Evolutionary conservation across 2,797 vertebrate genomes (phyloP), one percentile per base, ranked within the genome.

Genomic region (Onychomys leucogaster): DNA sequence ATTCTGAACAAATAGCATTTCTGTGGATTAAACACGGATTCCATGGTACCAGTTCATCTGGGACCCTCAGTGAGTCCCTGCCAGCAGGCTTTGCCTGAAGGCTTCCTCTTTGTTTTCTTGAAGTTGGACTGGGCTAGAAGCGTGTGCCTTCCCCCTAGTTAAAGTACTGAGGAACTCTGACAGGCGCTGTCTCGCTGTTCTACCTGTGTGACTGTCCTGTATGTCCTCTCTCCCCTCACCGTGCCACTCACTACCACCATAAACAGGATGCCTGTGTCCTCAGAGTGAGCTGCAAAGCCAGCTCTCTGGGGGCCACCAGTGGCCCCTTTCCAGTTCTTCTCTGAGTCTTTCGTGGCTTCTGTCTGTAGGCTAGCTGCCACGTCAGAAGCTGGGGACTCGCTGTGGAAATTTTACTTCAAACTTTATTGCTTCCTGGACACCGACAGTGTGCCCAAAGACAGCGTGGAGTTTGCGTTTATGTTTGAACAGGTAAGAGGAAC

Each of bases 321-420:
- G 32, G 37, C 57, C 65, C 6, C 0, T 46, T 13, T 52, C 1
- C 0, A 0, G 0, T 37, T 63, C 59, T 27, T 25, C 37, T 92
- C 67, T 96, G 17, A 87, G 67, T 32, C 92, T 81, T 3, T 95
- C 29, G 11, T 59, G 23, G 14, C 71, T 69, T 90, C 6, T 84
- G 1, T 82, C 75, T n/a, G 0, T 73, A 99, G 99, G 95, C 98
- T 99, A 52, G 98, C 99, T 23, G 99, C 98, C 61, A 98, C 98
- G 49, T 98, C 98, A 2, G 99, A 99, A 14, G 98, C 97, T n/a
- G 98, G 98, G 61, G 98, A 99, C 91, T 97, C 98, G 1, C 98
- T 98, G n/a, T 99, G 99, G 99, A 99, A 99, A 98, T 99, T 99
- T 98, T 99, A 99, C 98, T 99, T 99, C 98, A 99, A 99, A 96